Evolutionary conservation across 2,113 vertebrate genomes (phyloP).

Genomic region (Scophthalmus maximus): DNA sequence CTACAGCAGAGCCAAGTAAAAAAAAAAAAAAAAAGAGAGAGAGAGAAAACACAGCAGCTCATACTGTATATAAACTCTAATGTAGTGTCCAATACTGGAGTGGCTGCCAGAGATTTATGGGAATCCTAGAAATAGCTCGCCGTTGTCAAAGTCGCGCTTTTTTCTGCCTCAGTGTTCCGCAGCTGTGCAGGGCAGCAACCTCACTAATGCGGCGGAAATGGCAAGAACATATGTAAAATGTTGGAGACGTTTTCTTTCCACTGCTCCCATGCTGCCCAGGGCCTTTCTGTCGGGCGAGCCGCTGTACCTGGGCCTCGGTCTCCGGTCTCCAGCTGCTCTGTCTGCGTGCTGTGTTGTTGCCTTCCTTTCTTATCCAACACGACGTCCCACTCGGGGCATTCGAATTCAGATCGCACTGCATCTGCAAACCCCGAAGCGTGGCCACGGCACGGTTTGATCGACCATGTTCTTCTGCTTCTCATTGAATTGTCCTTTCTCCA

Average conservation of each 20-base stretch:
- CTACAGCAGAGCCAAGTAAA: neutral
- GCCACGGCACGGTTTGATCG: neutral
- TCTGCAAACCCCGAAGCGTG: neutral
- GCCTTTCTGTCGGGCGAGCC: slow-evolving; percentile 12
- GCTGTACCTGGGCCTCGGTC: neutral
- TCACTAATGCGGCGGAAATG: slow-evolving; percentile 53
- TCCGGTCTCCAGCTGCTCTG: slow-evolving; percentile 37
- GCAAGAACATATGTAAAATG: slow-evolving; percentile 50
- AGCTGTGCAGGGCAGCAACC: slow-evolving; percentile 63
- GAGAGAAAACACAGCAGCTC: neutral
- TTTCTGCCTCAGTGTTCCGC: slow-evolving; percentile 50
- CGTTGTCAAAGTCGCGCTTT: slow-evolving; percentile 48
- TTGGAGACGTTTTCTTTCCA: slow-evolving; percentile 57
- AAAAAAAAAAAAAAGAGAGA: neutral
- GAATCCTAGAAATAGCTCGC: slow-evolving; percentile 64
- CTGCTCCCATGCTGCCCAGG: slow-evolving; percentile 10
- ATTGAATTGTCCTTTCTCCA: slow-evolving; percentile 22
- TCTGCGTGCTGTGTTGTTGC: slow-evolving; percentile 9
- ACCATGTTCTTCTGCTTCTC: slow-evolving; percentile 4
- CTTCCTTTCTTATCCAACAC: slow-evolving; percentile 26
- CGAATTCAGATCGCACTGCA: slow-evolving; percentile 26
- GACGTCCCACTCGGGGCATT: slow-evolving; percentile 8
- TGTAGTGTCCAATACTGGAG: slow-evolving; percentile 9
- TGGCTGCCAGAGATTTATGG: slow-evolving; percentile 59
- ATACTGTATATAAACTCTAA: slow-evolving; percentile 14